phyloP scores from a whole-genome alignment of 2,797 vertebrate genomes.

The Pantherophis alleghaniensis region DNA sequence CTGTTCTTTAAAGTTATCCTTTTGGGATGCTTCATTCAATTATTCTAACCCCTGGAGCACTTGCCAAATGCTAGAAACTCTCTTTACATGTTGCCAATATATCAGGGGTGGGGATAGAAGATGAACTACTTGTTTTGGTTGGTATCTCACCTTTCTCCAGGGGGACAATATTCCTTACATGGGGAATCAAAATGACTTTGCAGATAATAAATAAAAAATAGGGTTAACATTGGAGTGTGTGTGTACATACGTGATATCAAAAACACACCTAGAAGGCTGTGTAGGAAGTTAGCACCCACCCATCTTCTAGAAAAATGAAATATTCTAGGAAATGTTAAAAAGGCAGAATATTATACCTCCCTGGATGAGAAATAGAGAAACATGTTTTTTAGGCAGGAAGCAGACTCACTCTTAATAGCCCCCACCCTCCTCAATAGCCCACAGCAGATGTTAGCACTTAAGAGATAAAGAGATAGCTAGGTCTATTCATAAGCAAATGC shows the following conservation, averaged over 20 bases:
- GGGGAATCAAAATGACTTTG: background rate
- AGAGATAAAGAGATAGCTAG: no score
- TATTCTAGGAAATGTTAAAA: no score
- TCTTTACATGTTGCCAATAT: background rate
- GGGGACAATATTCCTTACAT: background rate
- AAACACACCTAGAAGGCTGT: background rate
- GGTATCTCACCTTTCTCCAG: background rate
- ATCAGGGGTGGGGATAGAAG: background rate
- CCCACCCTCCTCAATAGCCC: no score
- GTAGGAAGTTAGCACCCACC: no score
- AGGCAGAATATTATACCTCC: no score
- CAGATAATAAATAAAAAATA: background rate
- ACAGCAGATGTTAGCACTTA: no score
- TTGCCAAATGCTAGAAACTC: background rate
- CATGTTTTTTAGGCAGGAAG: no score
- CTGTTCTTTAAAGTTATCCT: constrained; percentile 43
- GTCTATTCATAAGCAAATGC: no score
- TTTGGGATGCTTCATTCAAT: background rate
- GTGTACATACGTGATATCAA: background rate
- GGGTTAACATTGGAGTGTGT: background rate
- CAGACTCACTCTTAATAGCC: no score
- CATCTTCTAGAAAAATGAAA: no score
- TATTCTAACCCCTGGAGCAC: background rate
- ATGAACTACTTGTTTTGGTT: background rate
- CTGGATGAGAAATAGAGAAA: no score